Base-by-base conservation (phyloP, 1,140 invertebrate genomes). In the Orius insidiosus region DNA sequence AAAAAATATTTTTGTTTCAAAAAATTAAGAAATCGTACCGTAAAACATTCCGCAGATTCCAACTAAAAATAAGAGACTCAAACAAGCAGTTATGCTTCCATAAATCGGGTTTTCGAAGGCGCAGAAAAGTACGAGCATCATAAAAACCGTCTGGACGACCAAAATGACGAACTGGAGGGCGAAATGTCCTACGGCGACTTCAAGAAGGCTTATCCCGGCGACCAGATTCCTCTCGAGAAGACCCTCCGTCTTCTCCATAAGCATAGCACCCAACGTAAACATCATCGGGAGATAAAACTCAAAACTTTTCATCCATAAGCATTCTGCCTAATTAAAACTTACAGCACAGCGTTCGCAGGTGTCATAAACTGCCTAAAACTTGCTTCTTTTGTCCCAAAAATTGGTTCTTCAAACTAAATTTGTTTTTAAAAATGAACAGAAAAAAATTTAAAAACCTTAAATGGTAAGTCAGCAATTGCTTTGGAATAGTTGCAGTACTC, bases 111-210 rank as follows among this genome's bases (percentile, higher is more conserved):
- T 34, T n/a, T 45, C 45, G 24, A 42, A 53, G 5, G 45, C 8
- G 8, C n/a, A 34, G 24, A 46, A 50, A 1, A 40, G 30, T 3
- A 52, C 19, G 11, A 45, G 5, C 15, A 52, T 47, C 1, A 46
- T 32, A 7, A 38, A 24, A 7, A 18, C 13, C 7, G 89, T 88
- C 62, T 92, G 64, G 8, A 67, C 53, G n/a, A 82, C 57, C 1
- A 75, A 81, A 51, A 89, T 71, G 0, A 72, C 60, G 59, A 92
- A 81, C 60, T 94, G 86, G 0, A 86, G 83, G 1, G 80, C 64
- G 1, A 88, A 74, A 60, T 87, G 84, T 7, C 78, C 78, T 16
- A 85, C 70, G 14, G 89, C 68, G 15, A 89, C 74, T 63, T 89
- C 85, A 1, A 77, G 74, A 0, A 86, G 78, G 1, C 78, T 76